Base-by-base conservation (phyloP, 2,888 invertebrate species). In the Nemurella pictetii region DNA sequence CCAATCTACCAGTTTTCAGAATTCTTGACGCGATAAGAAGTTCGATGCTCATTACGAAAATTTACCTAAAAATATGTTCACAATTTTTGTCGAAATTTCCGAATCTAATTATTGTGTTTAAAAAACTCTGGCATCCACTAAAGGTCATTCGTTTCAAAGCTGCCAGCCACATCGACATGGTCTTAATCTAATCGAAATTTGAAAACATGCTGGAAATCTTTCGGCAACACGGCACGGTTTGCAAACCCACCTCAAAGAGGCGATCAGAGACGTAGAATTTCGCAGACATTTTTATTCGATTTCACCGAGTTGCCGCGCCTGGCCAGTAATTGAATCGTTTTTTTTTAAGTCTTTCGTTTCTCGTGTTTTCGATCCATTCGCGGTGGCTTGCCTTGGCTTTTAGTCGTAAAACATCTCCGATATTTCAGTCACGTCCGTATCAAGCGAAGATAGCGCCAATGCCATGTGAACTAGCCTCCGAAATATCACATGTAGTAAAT, bases 361-460 rank as follows among this genome's bases (percentile, higher is more conserved):
- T 75, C 75, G 75, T 75, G 75, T 75, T 27, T 26, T 75, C 75
- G 75, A 75, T 75, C 75, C 26, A 75, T 75, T 26, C 26, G 26
- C 12, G 28, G 75, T 27, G 75, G 75, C 28, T 15, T 20, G 55
- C 15, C 20, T 75, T 2, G 75, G 75, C 75, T 75, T 75, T 25
- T 0, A 75, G 27, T n/a, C 26, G 27, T 28, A 75, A 75, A 27
- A 12, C 26, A 26, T 75, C 28, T 75, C 28, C 25, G n/a, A 55
- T 25, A 4, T n/a, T 25, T n/a, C 5, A 75, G 75, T 75, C 75
- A 75, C 75, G 75, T 75, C n/a, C 28, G 9, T 55, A 55, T 55
- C 55, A 55, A 55, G 20, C 55, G 55, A 55, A 55, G 55, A 55
- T 55, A 55, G 55, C 55, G 20, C 55, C n/a, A 20, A 55, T 55